phyloP scores from a whole-genome alignment of 2,797 vertebrate species.

The Mus caroli region DNA sequence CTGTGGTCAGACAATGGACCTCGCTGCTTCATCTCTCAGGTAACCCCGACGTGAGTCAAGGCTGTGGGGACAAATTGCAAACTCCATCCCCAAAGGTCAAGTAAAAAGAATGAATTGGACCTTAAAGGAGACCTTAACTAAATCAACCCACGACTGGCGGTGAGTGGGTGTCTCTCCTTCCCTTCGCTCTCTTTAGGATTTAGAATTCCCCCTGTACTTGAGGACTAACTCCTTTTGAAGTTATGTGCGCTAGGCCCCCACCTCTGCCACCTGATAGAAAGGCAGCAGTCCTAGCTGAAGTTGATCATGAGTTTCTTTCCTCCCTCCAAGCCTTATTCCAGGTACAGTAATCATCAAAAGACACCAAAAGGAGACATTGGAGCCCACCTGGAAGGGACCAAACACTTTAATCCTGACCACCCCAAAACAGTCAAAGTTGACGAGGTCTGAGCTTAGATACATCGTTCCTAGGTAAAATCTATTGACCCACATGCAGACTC shows the following conservation, averaged over 20 bases:
- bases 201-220: neutral
- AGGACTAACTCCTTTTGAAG: neutral
- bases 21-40: neutral
- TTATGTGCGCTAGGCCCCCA: neutral
- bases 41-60: neutral
- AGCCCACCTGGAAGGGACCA: neutral
- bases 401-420: neutral
- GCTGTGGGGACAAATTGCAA: neutral
- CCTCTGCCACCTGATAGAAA: neutral
- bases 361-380: neutral
- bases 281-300: neutral
- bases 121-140: neutral
- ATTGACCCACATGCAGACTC: neutral
- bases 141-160: neutral
- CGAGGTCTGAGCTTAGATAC: neutral
- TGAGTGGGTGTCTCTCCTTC: neutral
- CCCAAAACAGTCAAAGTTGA: neutral
- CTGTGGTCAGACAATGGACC: neutral
- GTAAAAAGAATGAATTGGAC: neutral
- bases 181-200: neutral
- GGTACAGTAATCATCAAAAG: neutral
- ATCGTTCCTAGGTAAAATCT: neutral
- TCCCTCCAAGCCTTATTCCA: neutral
- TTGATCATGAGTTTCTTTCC: neutral
- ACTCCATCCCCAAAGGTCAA: neutral